Evolutionary conservation across 2,797 vertebrate species (phyloP), one percentile per base, ranked within the genome.

Genomic region (Phyllotis vaccarum): DNA sequence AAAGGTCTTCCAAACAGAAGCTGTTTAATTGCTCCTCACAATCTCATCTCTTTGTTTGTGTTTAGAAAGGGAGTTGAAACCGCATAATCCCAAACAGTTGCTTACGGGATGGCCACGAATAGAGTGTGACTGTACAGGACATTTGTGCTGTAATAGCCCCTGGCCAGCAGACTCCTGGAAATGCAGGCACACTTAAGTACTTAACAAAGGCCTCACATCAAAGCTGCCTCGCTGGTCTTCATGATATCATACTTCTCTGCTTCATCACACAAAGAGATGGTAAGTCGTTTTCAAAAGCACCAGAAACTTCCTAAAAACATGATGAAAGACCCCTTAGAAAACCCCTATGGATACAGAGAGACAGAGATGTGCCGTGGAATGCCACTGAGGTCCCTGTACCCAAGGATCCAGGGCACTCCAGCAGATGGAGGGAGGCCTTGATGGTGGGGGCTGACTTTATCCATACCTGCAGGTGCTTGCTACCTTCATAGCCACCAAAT

Each of bases 401-500:
- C 66, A 21, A 16, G 29, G 54, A 19, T 43, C 29, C 16, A 7
- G 29, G 17, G 27, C 17, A 1, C 70, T 34, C 9, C 37, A 46
- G 86, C 27, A 11, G 68, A 21, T 34, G 27, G 52, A 34, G 29
- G 27, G 37, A 43, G n/a, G 34, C 76, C 7, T 37, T 31, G 31
- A 29, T 3, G 40, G 29, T 0, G 0, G 93, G 83, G 80, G 76
- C 24, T 75, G 43, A 40, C 80, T 93, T 96, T 90, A 0, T 2
- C 62, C 78, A 54, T 52, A 37, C 49, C 86, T 91, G 2, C 94
- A 74, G 52, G 17, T 5, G 66, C 83, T 64, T 91, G 75, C 76
- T 89, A 95, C 64, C 76, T 37, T 95, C 96, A 93, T 68, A 97
- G 86, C 76, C 91, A 94, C 22, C 96, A 90, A 90, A 96, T 91